Evolutionary conservation across 1,140 invertebrate species (phyloP), one percentile per base, ranked within the genome.

Genomic region (Drosophila funebris): DNA sequence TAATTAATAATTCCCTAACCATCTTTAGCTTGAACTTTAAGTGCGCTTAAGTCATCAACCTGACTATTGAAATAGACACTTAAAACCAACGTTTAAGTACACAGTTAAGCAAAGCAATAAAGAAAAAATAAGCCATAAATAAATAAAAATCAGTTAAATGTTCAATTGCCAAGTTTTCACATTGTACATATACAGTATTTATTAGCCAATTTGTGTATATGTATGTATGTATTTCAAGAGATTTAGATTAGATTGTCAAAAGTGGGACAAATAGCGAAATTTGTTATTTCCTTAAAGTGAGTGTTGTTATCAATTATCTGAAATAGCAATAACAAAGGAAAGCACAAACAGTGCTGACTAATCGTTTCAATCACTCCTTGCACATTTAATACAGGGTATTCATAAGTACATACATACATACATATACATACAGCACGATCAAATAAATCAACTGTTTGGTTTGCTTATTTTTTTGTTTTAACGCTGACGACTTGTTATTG

Each of bases 401-500:
- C 44, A 7, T 3, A 4, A 29, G 39, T 14, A 43, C 16, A 58
- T 44, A 31, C 24, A 9, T 16, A 13, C 29, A 4, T 7, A 29
- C 14, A 5, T 48, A 29, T 33, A 18, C 31, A 52, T 33, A 14
- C 16, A 29, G 29, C 54, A 43, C 36, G 29, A 9, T 20, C 50
- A 8, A 48, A 27, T 36, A 36, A n/a, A n/a, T 36, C 29, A 53
- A 20, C 24, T 62, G 41, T 76, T 70, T 70, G 29, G 43, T 43
- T 70, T 57, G 29, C 29, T 43, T 31, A 18, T 14, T 16, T 16
- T 52, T 60, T 43, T 24, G 9, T 22, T 39, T 64, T 43, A 58
- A 69, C 27, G 76, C 68, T 73, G 61, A 78, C 69, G 69, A 71
- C 44, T 75, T 75, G 43, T 79, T 75, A 72, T 79, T 52, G 13